Base-by-base conservation (phyloP, 2,797 vertebrate genomes). In the Lacerta bilineata region DNA sequence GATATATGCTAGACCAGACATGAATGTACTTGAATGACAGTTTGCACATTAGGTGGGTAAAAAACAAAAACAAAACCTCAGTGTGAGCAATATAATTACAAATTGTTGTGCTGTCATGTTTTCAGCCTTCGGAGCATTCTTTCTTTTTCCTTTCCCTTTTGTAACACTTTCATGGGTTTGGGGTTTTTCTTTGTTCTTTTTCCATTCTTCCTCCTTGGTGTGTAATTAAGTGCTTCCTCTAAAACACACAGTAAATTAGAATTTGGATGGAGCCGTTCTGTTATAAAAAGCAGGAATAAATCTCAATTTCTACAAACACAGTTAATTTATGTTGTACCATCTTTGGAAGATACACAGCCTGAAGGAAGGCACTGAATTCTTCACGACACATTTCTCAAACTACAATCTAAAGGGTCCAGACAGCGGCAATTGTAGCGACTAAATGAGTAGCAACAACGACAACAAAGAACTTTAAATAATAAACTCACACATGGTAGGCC, bases 151-250 rank as follows among this genome's bases (percentile, higher is more conserved):
- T 90, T 90, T 79, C 18, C 25, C 36, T n/a, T 69, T 69, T 69
- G 66, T 17, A 87, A 71, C 13, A 80, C 78, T 80, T 85, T 83
- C 36, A 80, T 80, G 10, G 0, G 9, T 64, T 92, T 87, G 8
- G 20, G 39, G 33, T 36, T 90, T 69, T 18, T 69, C 6, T 87
- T 77, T 85, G 18, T 89, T 86, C 11, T 76, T 50, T 4, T 55
- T 2, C 18, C 76, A 72, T 90, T 90, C 72, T 23, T 84, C 68
- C 46, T 90, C 66, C 66, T 77, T n/a, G 23, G 29, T 59, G n/a
- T 46, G 18, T 92, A 94, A 95, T 91, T 93, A 94, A 94, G 83
- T 59, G 18, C 85, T 94, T 93, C 66, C 85, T 88, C 55, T 50
- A 85, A 87, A 91, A 55, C 76, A 33, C 0, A 7, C 0, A 72